A percentile compares a stretch with the other conserved stretches of the same genome.
Conservation (phyloP, 2,888 invertebrate species). For the Eupithecia abbreviata region DNA sequence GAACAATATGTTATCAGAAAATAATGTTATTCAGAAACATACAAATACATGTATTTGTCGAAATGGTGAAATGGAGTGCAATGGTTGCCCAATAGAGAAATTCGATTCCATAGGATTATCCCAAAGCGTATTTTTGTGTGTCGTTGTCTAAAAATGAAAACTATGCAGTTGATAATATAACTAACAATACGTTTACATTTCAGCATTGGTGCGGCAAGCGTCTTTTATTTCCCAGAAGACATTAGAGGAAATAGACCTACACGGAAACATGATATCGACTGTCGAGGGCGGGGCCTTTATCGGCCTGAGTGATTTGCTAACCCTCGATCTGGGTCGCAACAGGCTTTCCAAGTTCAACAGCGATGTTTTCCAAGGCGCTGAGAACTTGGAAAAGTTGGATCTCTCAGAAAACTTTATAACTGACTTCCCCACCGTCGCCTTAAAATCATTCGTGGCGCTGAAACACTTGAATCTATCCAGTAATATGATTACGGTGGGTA, state of each 20-base stretch:
- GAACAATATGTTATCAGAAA: background rate
- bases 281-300: constrained; percentile 91
- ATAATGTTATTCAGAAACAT: background rate
- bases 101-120: background rate
- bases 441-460: constrained; percentile 87
- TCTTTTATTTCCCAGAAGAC: constrained; percentile 88
- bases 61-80: background rate
- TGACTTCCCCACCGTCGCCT: constrained; percentile 90
- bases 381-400: constrained; percentile 90
- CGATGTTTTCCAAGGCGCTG: constrained; percentile 91
- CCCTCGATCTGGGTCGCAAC: constrained; percentile 90
- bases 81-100: background rate
- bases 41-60: background rate
- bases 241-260: constrained; percentile 90
- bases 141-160: background rate
- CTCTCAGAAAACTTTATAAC: constrained; percentile 93
- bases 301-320: constrained; percentile 86
- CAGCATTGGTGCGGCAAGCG: constrained; percentile 87
- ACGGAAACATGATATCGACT: constrained; percentile 88
- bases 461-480: constrained; percentile 91
- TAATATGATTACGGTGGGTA: constrained; percentile 91
- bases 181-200: constrained; percentile 52
- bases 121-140: background rate
- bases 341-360: constrained; percentile 91
- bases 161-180: background rate